Evolutionary conservation across 1,140 invertebrate genomes (phyloP).

Genomic region (Aphelinus atriplicis): DNA sequence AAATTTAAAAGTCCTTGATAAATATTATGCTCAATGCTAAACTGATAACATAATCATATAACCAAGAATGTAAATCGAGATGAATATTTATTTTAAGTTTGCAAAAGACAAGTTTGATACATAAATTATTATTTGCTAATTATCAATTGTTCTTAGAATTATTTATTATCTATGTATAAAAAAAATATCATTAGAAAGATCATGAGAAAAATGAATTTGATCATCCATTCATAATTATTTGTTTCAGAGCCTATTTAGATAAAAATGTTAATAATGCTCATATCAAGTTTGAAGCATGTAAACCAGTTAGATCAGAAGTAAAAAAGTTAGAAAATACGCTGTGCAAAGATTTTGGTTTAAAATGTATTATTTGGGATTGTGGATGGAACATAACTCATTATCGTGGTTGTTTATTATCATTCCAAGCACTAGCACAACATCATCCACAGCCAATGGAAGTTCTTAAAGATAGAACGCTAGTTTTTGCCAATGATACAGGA

Average conservation of each 20-base stretch:
- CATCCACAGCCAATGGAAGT: conserved; percentile 75
- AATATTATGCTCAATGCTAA: not conserved
- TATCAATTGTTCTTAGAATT: not conserved
- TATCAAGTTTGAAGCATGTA: conserved; percentile 69
- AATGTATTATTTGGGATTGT: conserved; percentile 78
- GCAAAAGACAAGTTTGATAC: too few species aligned
- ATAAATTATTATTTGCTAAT: not conserved
- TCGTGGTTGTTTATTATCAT: conserved; percentile 82
- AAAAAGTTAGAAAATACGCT: conserved; percentile 70
- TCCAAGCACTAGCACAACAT: conserved; percentile 76
- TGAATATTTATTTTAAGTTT: too few species aligned
- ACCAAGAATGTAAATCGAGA: too few species aligned
- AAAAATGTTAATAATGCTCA: conserved; percentile 73
- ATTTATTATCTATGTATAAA: too few species aligned
- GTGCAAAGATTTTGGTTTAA: conserved; percentile 67
- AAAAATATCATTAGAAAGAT: too few species aligned
- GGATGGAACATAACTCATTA: conserved; percentile 91
- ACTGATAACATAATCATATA: too few species aligned
- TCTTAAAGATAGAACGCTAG: conserved; percentile 76
- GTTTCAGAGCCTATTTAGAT: conserved; percentile 71
- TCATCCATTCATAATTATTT: not conserved
- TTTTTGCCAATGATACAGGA: conserved; percentile 88
- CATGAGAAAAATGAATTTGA: too few species aligned
- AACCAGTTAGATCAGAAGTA: conserved; percentile 75
- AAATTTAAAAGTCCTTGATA: not conserved